phyloP scores from a whole-genome alignment of 2,113 vertebrate genomes.

The Struthidea cinerea region DNA sequence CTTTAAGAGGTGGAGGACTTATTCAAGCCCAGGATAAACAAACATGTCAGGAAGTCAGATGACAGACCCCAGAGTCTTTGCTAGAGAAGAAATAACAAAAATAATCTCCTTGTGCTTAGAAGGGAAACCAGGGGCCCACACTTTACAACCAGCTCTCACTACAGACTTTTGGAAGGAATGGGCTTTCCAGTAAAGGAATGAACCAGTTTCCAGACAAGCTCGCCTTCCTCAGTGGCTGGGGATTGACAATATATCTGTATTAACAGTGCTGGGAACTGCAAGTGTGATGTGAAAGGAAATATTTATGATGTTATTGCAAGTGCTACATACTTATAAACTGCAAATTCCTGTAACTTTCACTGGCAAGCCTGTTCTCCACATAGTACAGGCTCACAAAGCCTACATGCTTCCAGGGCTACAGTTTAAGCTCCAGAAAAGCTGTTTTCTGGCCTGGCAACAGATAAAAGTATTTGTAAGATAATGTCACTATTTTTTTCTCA shows the following conservation, averaged over 20 bases:
- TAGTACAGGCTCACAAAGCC: background rate
- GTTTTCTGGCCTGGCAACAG: background rate
- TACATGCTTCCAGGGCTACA: background rate
- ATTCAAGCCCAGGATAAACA: constrained; percentile 1
- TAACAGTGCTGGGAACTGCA: constrained; percentile 16
- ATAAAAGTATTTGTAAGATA: background rate
- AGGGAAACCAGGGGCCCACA: constrained; percentile 39
- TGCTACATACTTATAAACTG: background rate
- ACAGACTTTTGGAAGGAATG: background rate
- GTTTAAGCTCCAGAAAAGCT: background rate
- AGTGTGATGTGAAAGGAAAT: constrained; percentile 49
- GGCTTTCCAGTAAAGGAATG: constrained; percentile 2
- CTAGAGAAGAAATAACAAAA: constrained; percentile 42
- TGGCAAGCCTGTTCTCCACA: constrained; percentile 5
- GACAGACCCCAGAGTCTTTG: background rate
- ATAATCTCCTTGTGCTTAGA: constrained; percentile 30
- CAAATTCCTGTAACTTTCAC: constrained; percentile 23
- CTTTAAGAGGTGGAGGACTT: background rate
- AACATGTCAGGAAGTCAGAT: constrained; percentile 24
- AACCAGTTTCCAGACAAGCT: constrained; percentile 34
- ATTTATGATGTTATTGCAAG: constrained; percentile 64
- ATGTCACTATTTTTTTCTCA: background rate
- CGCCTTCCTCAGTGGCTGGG: background rate
- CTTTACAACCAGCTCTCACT: background rate
- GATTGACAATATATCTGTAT: constrained; percentile 46